These are phyloP conservation scores for Sinocyclocheilus maitianheensis DNA, from an alignment of 2,113 vertebrate species.

Conservation along the genomic window DNA sequence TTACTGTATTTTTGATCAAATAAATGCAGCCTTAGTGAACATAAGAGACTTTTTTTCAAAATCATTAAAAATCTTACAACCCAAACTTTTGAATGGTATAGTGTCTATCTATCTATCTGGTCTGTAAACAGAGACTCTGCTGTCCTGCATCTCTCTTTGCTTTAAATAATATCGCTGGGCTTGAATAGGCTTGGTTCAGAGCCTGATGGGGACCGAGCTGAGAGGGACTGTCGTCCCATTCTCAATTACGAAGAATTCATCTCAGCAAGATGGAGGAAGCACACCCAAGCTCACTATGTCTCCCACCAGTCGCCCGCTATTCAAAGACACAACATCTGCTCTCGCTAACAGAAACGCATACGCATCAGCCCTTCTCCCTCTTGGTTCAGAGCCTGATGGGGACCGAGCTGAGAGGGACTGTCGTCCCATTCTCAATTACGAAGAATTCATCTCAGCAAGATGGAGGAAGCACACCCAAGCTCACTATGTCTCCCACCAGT, in stretches of 20 bases:
- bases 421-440: slow-evolving; percentile 67
- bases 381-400: slow-evolving; percentile 37
- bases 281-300: slow-evolving; percentile 68
- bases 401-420: slow-evolving; percentile 47
- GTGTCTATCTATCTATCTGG: neutral
- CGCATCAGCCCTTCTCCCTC: slow-evolving; percentile 34
- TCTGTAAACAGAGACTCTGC: neutral
- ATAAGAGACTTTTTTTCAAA: neutral
- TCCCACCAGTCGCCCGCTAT: slow-evolving; percentile 64
- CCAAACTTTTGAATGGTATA: neutral
- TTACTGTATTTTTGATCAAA: no score
- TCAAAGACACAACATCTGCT: slow-evolving; percentile 70
- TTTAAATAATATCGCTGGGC: neutral
- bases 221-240: slow-evolving; percentile 53
- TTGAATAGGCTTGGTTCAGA: slow-evolving; percentile 4
- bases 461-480: slow-evolving; percentile 71
- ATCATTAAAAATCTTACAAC: neutral
- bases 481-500: slow-evolving; percentile 65
- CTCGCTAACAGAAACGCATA: slow-evolving; percentile 48
- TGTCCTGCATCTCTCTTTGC: no score
- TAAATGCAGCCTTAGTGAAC: no score
- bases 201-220: slow-evolving; percentile 44
- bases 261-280: slow-evolving; percentile 66
- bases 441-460: slow-evolving; percentile 66
- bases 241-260: slow-evolving; percentile 72